Conservation (phyloP, 2,888 invertebrate genomes). For the Pseudococcus viburni region DNA sequence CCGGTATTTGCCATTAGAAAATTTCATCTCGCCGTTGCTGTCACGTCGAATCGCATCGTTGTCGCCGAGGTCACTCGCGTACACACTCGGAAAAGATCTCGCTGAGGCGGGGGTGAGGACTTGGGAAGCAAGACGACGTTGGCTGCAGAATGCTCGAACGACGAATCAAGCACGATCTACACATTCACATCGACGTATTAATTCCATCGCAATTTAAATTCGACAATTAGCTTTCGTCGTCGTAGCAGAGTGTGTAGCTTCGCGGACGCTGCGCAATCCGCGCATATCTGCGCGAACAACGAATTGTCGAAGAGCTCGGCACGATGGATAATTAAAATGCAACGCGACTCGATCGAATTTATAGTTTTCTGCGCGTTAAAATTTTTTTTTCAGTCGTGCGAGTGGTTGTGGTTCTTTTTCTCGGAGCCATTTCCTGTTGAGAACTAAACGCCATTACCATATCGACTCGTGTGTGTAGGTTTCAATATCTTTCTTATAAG, state of each 20-base stretch:
- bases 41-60: background rate
- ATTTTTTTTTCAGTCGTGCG: slow-evolving; percentile 11
- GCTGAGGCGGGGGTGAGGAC: background rate
- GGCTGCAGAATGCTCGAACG: background rate
- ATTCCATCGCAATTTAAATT: slow-evolving; percentile 41
- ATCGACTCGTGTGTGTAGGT: slow-evolving; percentile 51
- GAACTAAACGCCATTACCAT: slow-evolving; percentile 48
- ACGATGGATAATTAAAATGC: slow-evolving; percentile 39
- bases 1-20: slow-evolving; percentile 16
- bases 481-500: background rate
- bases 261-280: background rate
- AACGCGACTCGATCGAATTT: slow-evolving; percentile 46
- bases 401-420: background rate
- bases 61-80: background rate
- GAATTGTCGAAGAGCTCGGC: background rate
- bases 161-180: slow-evolving; percentile 8
- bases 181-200: slow-evolving; percentile 38
- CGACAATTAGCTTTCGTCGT: slow-evolving; percentile 29
- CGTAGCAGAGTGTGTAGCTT: background rate
- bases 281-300: slow-evolving; percentile 27
- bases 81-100: background rate
- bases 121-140: background rate
- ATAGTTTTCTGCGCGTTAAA: slow-evolving; percentile 52
- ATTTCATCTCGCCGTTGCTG: slow-evolving; percentile 6
- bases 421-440: slow-evolving; percentile 47